A percentile compares a stretch with the other conserved stretches of the same genome.
These are phyloP conservation scores for Lydus trimaculatus DNA, from an alignment of 2,888 invertebrate species.

Conservation along the genomic window DNA sequence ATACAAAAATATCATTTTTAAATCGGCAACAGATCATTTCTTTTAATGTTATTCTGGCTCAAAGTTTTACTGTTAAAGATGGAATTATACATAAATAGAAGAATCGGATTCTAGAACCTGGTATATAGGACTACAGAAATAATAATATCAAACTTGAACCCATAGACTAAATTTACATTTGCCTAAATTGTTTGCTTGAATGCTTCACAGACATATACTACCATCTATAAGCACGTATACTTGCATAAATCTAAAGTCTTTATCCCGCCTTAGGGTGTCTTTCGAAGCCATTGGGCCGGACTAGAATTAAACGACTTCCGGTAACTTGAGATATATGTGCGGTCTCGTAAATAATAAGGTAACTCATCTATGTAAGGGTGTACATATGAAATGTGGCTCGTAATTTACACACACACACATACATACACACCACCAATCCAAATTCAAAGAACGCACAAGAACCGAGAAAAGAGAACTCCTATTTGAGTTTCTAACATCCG, in stretches of 20 bases:
- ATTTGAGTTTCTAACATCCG: constrained; percentile 21
- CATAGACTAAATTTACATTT: constrained; percentile 46
- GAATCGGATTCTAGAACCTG: neutral
- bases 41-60: neutral
- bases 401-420: constrained; percentile 33
- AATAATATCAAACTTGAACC: constrained; percentile 44
- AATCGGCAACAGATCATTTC: neutral
- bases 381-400: constrained; percentile 45
- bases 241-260: constrained; percentile 47
- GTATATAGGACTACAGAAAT: too few relatives aligned
- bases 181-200: constrained; percentile 46
- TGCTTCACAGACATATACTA: constrained; percentile 32
- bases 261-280: constrained; percentile 44
- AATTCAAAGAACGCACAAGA: constrained; percentile 20
- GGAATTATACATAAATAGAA: neutral
- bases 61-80: neutral
- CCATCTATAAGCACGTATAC: neutral
- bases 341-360: constrained; percentile 45
- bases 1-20: neutral
- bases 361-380: constrained; percentile 46
- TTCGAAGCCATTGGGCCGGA: constrained; percentile 48
- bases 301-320: constrained; percentile 51
- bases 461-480: constrained; percentile 16
- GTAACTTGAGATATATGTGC: constrained; percentile 49
- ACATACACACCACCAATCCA: constrained; percentile 17